Conservation (phyloP, 2,888 invertebrate species). For the Thalpophila matura region DNA sequence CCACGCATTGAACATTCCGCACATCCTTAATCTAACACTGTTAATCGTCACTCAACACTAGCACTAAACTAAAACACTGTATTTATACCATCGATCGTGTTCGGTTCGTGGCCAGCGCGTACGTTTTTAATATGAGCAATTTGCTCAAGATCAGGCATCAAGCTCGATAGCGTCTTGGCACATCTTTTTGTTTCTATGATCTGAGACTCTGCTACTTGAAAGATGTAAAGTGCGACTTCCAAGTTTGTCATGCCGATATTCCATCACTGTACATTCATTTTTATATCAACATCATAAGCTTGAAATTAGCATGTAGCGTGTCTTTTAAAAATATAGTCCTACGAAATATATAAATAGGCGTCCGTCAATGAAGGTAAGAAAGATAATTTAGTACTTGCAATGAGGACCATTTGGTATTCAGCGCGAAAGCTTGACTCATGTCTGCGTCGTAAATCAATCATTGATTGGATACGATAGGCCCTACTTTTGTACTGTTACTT, state of each 20-base stretch:
- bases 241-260: constrained; percentile 21
- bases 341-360: constrained; percentile 48
- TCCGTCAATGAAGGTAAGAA: constrained; percentile 44
- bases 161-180: too few relatives aligned
- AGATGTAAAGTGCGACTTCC: constrained; percentile 63
- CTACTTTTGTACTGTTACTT: constrained; percentile 37
- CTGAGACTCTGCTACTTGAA: constrained; percentile 73
- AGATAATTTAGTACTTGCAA: constrained; percentile 54
- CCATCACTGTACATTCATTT: neutral
- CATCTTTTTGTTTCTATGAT: too few relatives aligned
- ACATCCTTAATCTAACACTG: too few relatives aligned
- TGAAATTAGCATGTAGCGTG: neutral
- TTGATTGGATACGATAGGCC: constrained; percentile 35
- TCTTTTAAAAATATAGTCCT: constrained; percentile 20
- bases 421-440: constrained; percentile 29
- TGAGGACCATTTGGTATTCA: constrained; percentile 46
- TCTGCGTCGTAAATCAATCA: constrained; percentile 48
- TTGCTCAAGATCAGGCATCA: too few relatives aligned
- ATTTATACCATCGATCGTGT: too few relatives aligned
- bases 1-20: too few relatives aligned
- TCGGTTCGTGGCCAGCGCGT: too few relatives aligned
- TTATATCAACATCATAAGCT: neutral
- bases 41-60: too few relatives aligned
- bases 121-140: too few relatives aligned
- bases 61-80: too few relatives aligned